Percentiles rank a stretch among this genome's conserved stretches.
Conservation (phyloP, 2,888 invertebrate species). For the Cheilosia impressa region DNA sequence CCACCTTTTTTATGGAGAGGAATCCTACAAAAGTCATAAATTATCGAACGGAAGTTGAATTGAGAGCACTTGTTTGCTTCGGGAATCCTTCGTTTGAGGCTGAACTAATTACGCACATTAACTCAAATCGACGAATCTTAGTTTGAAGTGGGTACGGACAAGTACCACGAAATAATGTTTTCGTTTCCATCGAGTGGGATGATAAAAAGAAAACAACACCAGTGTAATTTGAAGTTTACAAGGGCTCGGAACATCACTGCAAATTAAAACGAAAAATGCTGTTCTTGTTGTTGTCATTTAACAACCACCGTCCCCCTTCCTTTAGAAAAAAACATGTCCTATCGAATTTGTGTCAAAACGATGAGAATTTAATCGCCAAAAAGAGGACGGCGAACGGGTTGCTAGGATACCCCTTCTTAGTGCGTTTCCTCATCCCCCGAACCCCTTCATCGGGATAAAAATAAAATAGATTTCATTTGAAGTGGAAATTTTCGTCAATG, state of each 20-base stretch:
- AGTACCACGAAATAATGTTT: neutral
- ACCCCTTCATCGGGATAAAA: slow-evolving; percentile 4
- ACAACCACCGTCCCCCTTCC: slow-evolving; percentile 18
- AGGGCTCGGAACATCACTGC: slow-evolving; percentile 19
- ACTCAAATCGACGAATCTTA: neutral
- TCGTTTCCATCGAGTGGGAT: neutral
- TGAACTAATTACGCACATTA: slow-evolving; percentile 24
- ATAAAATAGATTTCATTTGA: slow-evolving; percentile 37
- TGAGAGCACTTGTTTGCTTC: slow-evolving; percentile 31
- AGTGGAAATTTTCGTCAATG: slow-evolving; percentile 37
- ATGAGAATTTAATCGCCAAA: slow-evolving; percentile 2
- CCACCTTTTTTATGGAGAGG: neutral
- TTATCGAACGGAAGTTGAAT: slow-evolving; percentile 51
- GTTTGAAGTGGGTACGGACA: neutral
- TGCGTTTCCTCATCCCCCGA: slow-evolving; percentile 1
- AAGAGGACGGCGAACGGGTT: slow-evolving; percentile 35
- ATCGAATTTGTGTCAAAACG: slow-evolving; percentile 33
- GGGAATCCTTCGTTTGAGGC: slow-evolving; percentile 34
- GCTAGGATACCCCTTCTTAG: slow-evolving; percentile 62
- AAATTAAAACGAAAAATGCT: slow-evolving; percentile 16
- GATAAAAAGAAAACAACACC: slow-evolving; percentile 7
- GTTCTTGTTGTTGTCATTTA: slow-evolving; percentile 15
- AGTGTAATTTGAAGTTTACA: slow-evolving; percentile 47
- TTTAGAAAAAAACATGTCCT: neutral
- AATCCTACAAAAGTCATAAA: slow-evolving; percentile 40